Evolutionary conservation across 2,113 vertebrate genomes (phyloP).

Genomic region (Alosa alosa): DNA sequence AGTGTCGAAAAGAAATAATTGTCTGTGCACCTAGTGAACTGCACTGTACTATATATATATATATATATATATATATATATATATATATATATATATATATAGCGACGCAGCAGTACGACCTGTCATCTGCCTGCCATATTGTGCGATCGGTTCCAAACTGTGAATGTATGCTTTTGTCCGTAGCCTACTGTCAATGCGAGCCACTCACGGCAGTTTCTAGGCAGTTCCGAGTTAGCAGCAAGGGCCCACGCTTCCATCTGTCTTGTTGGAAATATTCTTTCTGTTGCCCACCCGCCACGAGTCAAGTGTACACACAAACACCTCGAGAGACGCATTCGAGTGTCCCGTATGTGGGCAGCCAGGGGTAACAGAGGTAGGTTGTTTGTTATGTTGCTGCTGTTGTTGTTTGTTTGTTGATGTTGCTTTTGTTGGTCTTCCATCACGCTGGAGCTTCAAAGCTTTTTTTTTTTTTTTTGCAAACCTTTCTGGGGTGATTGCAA

Average conservation of each 20-base stretch:
- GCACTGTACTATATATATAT: not conserved
- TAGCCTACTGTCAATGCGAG: slow-evolving; percentile 26
- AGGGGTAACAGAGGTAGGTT: not conserved
- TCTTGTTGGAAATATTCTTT: slow-evolving; percentile 27
- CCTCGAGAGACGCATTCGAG: not conserved
- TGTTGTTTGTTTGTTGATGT: not conserved
- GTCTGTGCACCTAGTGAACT: not conserved
- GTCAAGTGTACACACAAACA: not conserved
- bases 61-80: not conserved
- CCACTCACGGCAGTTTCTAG: slow-evolving; percentile 16
- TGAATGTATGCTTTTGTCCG: slow-evolving; percentile 20
- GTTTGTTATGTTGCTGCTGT: not conserved
- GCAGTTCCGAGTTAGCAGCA: slow-evolving; percentile 18
- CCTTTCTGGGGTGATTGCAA: no score
- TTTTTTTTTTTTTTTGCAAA: not conserved
- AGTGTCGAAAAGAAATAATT: slow-evolving; percentile 26
- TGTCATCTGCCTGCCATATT: slow-evolving; percentile 25
- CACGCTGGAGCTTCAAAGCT: not conserved
- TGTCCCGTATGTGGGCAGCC: not conserved
- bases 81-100: not conserved
- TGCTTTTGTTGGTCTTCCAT: not conserved
- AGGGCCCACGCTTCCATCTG: slow-evolving; percentile 30
- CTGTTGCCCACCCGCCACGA: slow-evolving; percentile 29
- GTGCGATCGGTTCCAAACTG: slow-evolving; percentile 20
- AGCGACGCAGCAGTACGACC: slow-evolving; percentile 18